phyloP scores from a whole-genome alignment of 2,888 invertebrate species.

The Temnothorax ravouxi region DNA sequence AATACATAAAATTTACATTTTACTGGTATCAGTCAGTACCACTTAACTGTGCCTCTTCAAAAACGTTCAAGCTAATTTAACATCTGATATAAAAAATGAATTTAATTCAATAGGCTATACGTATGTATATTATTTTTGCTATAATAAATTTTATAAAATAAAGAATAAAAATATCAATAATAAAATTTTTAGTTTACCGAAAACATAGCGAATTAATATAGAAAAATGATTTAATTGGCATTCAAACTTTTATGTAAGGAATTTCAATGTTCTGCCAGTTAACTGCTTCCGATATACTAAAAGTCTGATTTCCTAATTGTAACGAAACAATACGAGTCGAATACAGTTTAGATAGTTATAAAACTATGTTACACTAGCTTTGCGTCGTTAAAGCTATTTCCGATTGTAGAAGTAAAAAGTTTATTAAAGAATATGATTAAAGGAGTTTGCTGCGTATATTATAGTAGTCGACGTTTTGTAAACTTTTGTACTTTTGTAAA shows the following conservation, averaged over 20 bases:
- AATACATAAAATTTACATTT: background rate
- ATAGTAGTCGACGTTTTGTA: slow-evolving; percentile 83
- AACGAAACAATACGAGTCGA: slow-evolving; percentile 41
- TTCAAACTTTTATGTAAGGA: too few species aligned
- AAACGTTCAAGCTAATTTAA: background rate
- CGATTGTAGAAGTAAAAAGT: slow-evolving; percentile 58
- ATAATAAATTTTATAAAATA: too few species aligned
- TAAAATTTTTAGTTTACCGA: too few species aligned
- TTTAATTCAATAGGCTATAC: too few species aligned
- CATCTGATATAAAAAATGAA: background rate
- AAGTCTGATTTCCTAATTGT: slow-evolving; percentile 76
- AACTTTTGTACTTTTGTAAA: slow-evolving; percentile 86
- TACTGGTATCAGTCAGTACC: background rate
- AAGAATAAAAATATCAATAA: too few species aligned
- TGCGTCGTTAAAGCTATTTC: slow-evolving; percentile 16
- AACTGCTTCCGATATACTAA: slow-evolving; percentile 65
- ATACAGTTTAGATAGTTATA: slow-evolving; percentile 37
- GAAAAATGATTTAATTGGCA: background rate
- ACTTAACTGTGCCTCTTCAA: background rate
- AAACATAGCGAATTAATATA: background rate
- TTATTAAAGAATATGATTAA: slow-evolving; percentile 54
- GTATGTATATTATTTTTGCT: too few species aligned
- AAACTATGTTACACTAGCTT: slow-evolving; percentile 14
- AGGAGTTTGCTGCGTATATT: slow-evolving; percentile 70
- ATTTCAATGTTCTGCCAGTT: background rate